Evolutionary conservation across 2,888 invertebrate genomes (phyloP).

Genomic region (Macaria notata): DNA sequence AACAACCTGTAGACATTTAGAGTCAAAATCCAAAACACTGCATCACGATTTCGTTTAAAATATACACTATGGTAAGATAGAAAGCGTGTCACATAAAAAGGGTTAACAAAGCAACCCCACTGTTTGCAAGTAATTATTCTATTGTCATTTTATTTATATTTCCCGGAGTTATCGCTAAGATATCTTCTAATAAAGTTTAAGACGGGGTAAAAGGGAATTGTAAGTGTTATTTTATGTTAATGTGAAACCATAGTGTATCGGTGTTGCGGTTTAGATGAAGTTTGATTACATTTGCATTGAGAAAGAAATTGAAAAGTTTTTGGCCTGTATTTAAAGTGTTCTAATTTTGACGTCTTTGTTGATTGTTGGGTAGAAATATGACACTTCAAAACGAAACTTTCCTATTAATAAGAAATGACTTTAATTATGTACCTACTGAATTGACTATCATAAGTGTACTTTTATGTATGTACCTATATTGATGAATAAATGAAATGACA

Average conservation of each 20-base stretch:
- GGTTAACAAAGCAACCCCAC: slow-evolving; percentile 47
- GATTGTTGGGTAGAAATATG: too few relatives aligned
- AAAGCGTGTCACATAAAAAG: slow-evolving; percentile 35
- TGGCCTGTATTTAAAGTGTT: too few relatives aligned
- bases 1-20: background rate
- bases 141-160: slow-evolving; percentile 79
- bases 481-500: too few relatives aligned
- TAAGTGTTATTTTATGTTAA: slow-evolving; percentile 79
- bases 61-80: background rate
- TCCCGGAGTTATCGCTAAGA: slow-evolving; percentile 66
- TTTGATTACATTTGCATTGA: slow-evolving; percentile 33
- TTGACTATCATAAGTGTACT: too few relatives aligned
- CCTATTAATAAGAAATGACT: too few relatives aligned
- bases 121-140: slow-evolving; percentile 69
- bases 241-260: slow-evolving; percentile 61
- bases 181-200: slow-evolving; percentile 74
- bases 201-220: slow-evolving; percentile 60
- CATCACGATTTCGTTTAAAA: too few relatives aligned
- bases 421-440: too few relatives aligned
- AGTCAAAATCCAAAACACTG: slow-evolving; percentile 1
- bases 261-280: slow-evolving; percentile 26
- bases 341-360: too few relatives aligned
- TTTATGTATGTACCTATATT: too few relatives aligned
- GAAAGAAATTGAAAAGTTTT: slow-evolving; percentile 1
- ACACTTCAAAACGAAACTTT: too few relatives aligned